phyloP scores from a whole-genome alignment of 2,797 vertebrate genomes.

The Gallinago nigripennis region DNA sequence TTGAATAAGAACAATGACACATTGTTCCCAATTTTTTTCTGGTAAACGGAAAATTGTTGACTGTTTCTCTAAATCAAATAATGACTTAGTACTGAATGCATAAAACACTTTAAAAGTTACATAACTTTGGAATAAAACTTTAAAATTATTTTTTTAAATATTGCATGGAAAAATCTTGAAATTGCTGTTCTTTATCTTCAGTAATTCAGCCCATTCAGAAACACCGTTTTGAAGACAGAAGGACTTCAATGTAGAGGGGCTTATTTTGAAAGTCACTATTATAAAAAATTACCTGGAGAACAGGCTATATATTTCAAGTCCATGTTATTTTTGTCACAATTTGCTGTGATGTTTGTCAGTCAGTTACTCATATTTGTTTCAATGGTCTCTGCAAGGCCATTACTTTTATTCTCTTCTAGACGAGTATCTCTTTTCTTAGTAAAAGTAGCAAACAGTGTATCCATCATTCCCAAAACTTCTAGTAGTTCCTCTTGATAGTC shows the following conservation, averaged over 20 bases:
- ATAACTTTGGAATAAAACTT: neutral
- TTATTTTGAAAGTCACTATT: neutral
- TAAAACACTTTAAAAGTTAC: neutral
- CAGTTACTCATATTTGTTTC: neutral
- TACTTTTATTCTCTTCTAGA: constrained; percentile 52
- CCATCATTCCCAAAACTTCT: constrained; percentile 95
- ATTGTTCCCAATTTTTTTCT: neutral
- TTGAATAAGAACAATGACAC: neutral
- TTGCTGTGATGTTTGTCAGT: neutral
- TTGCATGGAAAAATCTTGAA: constrained; percentile 13
- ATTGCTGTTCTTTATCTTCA: neutral
- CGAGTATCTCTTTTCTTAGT: constrained; percentile 77
- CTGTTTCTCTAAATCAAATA: neutral
- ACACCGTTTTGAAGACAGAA: neutral
- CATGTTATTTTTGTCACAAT: neutral
- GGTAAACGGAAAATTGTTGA: neutral
- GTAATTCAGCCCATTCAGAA: neutral
- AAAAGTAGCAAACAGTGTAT: constrained; percentile 91
- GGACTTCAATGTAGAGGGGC: neutral
- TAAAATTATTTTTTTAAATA: neutral
- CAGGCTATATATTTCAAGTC: neutral
- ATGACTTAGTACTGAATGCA: neutral
- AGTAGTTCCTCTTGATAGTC: constrained; percentile 90
- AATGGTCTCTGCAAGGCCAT: constrained; percentile 68
- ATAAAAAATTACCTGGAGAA: neutral